These are phyloP conservation scores for Tympanoctomys barrerae DNA, from an alignment of 2,797 vertebrate species.

Conservation along the genomic window DNA sequence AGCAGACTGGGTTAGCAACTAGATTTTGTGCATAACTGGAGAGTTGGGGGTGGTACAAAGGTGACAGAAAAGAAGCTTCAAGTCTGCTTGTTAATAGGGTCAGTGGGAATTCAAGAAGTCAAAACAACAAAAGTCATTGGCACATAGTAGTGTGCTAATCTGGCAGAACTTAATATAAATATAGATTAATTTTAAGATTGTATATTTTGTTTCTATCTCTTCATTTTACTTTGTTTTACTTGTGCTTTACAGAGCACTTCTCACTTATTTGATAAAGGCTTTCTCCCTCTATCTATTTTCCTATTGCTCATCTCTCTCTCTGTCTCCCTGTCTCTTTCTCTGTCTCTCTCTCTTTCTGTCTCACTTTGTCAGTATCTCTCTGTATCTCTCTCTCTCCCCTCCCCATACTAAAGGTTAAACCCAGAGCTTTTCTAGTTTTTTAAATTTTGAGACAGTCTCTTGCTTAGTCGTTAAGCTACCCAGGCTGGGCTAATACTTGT, in stretches of 20 bases:
- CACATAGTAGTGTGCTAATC: neutral
- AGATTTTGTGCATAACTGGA: neutral
- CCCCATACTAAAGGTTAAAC: neutral
- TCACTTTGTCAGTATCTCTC: neutral
- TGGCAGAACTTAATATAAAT: neutral
- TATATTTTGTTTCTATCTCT: neutral
- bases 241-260: neutral
- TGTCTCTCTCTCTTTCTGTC: neutral
- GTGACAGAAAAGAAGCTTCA: neutral
- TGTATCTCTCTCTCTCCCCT: neutral
- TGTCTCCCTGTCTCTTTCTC: neutral
- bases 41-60: neutral
- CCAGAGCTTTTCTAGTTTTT: neutral
- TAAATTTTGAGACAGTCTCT: neutral
- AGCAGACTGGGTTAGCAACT: neutral
- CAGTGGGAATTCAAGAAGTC: neutral
- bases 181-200: neutral
- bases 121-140: neutral
- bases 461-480: neutral
- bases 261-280: neutral
- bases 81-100: neutral
- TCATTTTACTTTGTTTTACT: neutral
- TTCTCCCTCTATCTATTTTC: neutral
- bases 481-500: neutral
- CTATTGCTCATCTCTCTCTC: neutral